These are phyloP conservation scores for Zaprionus ornatus DNA, from an alignment of 1,140 invertebrate species.

Conservation along the genomic window DNA sequence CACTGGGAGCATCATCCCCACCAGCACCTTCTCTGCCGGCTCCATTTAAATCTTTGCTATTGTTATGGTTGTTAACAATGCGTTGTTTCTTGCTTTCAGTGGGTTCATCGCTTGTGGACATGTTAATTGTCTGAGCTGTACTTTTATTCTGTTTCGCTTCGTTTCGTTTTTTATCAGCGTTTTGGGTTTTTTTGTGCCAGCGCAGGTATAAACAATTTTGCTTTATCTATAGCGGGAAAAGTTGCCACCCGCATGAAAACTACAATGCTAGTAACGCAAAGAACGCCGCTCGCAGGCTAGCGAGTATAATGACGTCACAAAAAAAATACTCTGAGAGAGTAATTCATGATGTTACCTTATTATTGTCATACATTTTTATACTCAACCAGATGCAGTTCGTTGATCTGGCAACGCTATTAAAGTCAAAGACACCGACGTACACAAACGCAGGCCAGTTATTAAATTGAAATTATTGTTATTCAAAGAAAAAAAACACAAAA, in stretches of 20 bases:
- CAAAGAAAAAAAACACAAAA: background rate
- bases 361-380: background rate
- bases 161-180: slow-evolving; percentile 2
- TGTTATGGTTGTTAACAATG: slow-evolving; percentile 43
- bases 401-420: slow-evolving; percentile 27
- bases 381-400: background rate
- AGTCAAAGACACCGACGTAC: slow-evolving; percentile 20
- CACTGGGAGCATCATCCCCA: background rate
- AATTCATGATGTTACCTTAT: background rate
- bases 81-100: slow-evolving; percentile 59
- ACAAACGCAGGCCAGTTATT: slow-evolving; percentile 36
- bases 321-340: background rate
- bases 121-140: slow-evolving; percentile 29
- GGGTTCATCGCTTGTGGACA: slow-evolving; percentile 61
- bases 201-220: slow-evolving; percentile 40
- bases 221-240: slow-evolving; percentile 32
- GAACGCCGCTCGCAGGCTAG: background rate
- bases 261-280: slow-evolving; percentile 14
- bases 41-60: slow-evolving; percentile 61
- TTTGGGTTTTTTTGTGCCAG: slow-evolving; percentile 7
- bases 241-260: slow-evolving; percentile 38
- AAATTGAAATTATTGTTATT: slow-evolving; percentile 40
- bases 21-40: slow-evolving; percentile 4
- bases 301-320: slow-evolving; percentile 19
- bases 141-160: background rate